phyloP scores from a whole-genome alignment of 2,113 vertebrate genomes.

The Rhineura floridana region DNA sequence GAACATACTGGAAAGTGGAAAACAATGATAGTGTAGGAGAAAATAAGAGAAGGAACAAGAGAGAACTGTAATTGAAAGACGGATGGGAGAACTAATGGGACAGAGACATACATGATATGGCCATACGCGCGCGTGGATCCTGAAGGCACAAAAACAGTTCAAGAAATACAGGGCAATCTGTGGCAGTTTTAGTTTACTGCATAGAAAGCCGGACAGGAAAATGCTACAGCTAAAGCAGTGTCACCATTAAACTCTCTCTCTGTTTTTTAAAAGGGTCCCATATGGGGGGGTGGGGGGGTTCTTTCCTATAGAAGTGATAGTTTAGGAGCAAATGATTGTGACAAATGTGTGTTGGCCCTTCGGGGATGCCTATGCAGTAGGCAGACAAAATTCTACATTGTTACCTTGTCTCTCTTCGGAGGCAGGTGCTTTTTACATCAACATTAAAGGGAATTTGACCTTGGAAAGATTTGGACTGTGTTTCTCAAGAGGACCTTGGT shows the following conservation, averaged over 20 bases:
- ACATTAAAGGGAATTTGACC: background rate
- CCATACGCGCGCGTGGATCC: too few relatives aligned
- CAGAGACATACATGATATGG: background rate
- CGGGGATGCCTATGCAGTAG: background rate
- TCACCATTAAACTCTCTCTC: background rate
- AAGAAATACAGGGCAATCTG: background rate
- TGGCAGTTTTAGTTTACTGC: background rate
- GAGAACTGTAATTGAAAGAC: background rate
- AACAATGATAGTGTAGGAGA: background rate
- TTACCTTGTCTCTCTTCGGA: background rate
- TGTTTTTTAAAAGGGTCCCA: background rate
- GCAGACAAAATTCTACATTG: background rate
- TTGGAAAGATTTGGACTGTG: too few relatives aligned
- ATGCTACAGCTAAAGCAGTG: background rate
- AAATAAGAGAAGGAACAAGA: background rate
- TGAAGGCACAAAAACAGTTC: background rate
- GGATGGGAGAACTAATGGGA: background rate
- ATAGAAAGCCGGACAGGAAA: background rate
- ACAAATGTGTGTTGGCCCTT: background rate
- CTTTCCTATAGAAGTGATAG: background rate
- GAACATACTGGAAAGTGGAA: background rate
- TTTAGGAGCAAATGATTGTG: background rate
- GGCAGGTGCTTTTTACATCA: background rate
- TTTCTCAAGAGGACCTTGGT: too few relatives aligned
- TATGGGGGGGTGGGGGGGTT: background rate